Conservation (phyloP, 2,797 vertebrate species). For the Triplophysa bombifrons region DNA sequence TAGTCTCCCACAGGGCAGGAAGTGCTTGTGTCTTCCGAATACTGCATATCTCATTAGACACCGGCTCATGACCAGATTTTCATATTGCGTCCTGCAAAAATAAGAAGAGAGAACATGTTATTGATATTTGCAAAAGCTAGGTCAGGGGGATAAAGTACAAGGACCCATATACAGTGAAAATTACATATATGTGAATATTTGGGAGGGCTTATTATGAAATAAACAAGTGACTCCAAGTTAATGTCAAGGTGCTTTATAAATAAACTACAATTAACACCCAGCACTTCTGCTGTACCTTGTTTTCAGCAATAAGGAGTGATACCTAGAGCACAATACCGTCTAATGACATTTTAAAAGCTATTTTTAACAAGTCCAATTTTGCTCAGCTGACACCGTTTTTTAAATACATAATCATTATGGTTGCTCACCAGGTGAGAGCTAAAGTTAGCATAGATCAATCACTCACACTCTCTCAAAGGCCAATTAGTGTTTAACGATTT, state of each 20-base stretch:
- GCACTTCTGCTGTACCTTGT: constrained; percentile 6
- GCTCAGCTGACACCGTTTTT: constrained; percentile 44
- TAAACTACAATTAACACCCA: constrained; percentile 30
- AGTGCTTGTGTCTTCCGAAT: constrained; percentile 13
- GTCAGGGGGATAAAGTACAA: background rate
- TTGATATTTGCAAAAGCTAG: constrained; percentile 32
- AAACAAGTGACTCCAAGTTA: constrained; percentile 20
- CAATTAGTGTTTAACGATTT: constrained; percentile 50
- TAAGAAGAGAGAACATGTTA: constrained; percentile 32
- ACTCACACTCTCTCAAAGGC: constrained; percentile 39
- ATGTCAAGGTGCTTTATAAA: background rate
- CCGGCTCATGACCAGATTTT: constrained; percentile 29
- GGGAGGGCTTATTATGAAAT: background rate
- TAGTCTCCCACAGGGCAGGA: constrained; percentile 26
- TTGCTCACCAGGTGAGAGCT: constrained; percentile 32
- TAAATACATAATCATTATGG: constrained; percentile 45
- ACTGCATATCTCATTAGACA: constrained; percentile 41
- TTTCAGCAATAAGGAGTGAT: background rate
- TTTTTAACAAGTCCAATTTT: constrained; percentile 31
- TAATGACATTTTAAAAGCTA: constrained; percentile 20
- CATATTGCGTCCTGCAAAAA: constrained; percentile 44
- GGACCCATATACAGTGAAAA: background rate
- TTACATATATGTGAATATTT: constrained; percentile 24
- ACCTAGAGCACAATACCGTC: background rate
- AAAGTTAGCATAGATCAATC: constrained; percentile 51